phyloP scores from a whole-genome alignment of 1,140 invertebrate genomes.

The Protaetia brevitarsis region DNA sequence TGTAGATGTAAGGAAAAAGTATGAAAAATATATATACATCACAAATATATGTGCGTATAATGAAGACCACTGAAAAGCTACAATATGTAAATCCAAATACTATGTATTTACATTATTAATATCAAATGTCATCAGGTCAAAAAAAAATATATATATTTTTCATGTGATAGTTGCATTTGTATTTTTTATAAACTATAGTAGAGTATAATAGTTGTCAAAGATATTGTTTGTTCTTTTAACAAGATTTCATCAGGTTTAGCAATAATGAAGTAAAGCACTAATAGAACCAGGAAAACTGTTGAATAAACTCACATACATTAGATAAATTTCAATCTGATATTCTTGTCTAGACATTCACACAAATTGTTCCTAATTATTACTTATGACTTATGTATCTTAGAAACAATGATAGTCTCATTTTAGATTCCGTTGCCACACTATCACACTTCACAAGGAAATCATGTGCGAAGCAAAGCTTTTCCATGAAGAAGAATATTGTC shows the following conservation, averaged over 20 bases:
- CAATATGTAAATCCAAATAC: constrained; percentile 8
- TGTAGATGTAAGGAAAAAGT: constrained; percentile 3
- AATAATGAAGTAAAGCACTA: not conserved
- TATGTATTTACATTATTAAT: constrained; percentile 8
- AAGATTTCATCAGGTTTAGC: too few relatives aligned
- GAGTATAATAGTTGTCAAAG: constrained; percentile 6
- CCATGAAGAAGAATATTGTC: not conserved
- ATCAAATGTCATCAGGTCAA: not conserved
- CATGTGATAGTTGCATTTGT: not conserved
- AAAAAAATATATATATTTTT: constrained; percentile 11
- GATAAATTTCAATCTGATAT: not conserved
- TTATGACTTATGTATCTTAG: not conserved
- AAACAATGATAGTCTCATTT: not conserved
- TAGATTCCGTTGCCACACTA: constrained; percentile 20
- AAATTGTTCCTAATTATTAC: constrained; percentile 6
- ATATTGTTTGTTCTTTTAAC: constrained; percentile 7
- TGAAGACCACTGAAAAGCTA: constrained; percentile 8
- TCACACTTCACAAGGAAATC: constrained; percentile 28
- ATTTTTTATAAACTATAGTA: not conserved
- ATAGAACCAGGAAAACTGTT: not conserved
- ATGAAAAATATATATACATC: constrained; percentile 16
- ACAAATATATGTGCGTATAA: not conserved
- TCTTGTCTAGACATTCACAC: constrained; percentile 5
- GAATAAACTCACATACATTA: not conserved
- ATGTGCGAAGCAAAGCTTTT: constrained; percentile 25